Evolutionary conservation across 1,140 invertebrate genomes (phyloP), one percentile per base, ranked within the genome.

Genomic region (Anoplolepis gracilipes): DNA sequence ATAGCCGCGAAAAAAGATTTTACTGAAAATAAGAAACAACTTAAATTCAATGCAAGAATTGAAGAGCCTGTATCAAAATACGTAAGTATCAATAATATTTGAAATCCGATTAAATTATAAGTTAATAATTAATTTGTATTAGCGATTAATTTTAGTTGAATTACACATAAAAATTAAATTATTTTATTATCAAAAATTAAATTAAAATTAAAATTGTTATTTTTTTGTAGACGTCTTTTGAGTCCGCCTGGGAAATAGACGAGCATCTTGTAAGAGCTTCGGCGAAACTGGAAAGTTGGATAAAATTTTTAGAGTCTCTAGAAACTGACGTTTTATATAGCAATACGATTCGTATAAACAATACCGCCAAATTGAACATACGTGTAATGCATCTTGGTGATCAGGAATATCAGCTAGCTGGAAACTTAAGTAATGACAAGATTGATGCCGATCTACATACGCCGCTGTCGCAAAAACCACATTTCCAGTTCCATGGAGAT

Each of bases 1-100:
- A 94, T 96, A 64, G 93, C 95, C 59, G 95, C 96, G 8, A 97
- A 96, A 82, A 97, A 97, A 88, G 96, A 97, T 90, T 96, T 97
- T 65, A 96, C 96, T 0, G 96, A 96, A 30, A 92, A 94, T 0
- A 96, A 97, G 84, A 97, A 96, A 57, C 91, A 95, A 7, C 76
- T 97, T 0, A 95, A 96, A 42, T 93, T 92, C 36, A 82, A 72
- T 85, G 62, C 93, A 5, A 61, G 87, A 13, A 82, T 94, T 1
- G 82, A 87, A 6, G 85, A 92, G 2, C 42, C 90, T 33, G 61
- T 86, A 62, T 73, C 81, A 57, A 91, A 82, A 84, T 65, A 79
- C 0, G 88, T 93, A 87, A 88, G 84, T 91, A 69, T 59, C 28
- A 81, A 79, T 81, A 84, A 33, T 53, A 57, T 61, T 39, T 61